phyloP scores from a whole-genome alignment of 2,113 vertebrate species.

The Hemiprocne comata region DNA sequence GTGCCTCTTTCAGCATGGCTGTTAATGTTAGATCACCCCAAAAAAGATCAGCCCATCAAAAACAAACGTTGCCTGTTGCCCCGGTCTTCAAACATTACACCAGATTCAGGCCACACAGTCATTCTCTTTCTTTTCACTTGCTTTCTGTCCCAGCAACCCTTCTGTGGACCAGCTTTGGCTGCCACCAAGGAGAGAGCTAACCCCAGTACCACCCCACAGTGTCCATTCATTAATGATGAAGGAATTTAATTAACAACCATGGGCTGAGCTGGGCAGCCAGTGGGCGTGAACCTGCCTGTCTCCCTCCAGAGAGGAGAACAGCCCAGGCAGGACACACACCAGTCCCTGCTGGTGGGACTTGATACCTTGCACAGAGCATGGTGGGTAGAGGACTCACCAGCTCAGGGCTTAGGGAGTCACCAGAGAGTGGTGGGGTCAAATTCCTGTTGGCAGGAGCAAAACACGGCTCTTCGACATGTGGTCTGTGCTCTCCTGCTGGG shows the following conservation, averaged over 20 bases:
- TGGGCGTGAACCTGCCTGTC: neutral
- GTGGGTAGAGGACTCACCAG: neutral
- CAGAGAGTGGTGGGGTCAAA: neutral
- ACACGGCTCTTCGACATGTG: accelerated
- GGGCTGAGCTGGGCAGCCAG: neutral
- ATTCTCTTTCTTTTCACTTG: neutral
- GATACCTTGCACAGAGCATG: accelerated
- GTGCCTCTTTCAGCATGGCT: neutral
- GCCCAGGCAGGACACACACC: neutral
- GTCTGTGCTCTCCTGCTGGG: neutral
- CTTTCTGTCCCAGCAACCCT: neutral
- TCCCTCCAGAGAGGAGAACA: neutral
- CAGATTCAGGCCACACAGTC: neutral
- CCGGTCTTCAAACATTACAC: neutral
- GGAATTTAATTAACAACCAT: neutral
- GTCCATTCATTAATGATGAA: neutral
- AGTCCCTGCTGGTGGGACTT: neutral
- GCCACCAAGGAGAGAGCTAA: neutral
- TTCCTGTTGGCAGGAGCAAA: neutral
- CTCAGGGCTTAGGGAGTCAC: neutral
- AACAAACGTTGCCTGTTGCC: neutral
- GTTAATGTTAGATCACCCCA: neutral
- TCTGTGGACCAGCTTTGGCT: neutral
- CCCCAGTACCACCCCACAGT: neutral
- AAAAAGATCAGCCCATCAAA: neutral